Conservation (phyloP, 1,140 invertebrate species). For the Panagrolaimus sp. region DNA sequence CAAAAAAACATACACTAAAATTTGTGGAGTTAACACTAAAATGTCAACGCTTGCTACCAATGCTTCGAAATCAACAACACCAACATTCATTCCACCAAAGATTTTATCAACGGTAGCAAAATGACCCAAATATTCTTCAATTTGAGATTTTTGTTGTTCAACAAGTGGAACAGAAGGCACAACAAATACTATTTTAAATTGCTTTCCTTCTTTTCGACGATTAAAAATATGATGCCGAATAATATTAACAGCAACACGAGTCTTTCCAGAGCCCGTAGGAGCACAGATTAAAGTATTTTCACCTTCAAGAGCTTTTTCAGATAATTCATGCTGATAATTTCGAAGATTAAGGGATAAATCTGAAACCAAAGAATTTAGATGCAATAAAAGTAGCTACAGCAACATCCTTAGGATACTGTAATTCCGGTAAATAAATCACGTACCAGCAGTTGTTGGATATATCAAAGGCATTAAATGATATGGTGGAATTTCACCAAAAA, state of each 20-base stretch:
- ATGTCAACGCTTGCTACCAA: background rate
- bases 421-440: background rate
- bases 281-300: conserved; percentile 50
- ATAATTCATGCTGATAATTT: conserved; percentile 45
- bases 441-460: background rate
- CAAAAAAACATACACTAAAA: background rate
- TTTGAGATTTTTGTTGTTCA: conserved; percentile 29
- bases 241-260: conserved; percentile 46
- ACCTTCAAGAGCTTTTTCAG: conserved; percentile 40
- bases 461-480: background rate
- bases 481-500: background rate
- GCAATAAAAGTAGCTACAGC: too few relatives aligned
- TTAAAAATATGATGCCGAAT: conserved; percentile 24
- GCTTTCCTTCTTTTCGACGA: background rate
- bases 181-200: conserved; percentile 31
- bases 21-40: conserved; percentile 17
- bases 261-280: conserved; percentile 54
- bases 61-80: background rate
- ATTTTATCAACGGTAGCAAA: background rate
- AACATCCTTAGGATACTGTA: too few relatives aligned
- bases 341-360: conserved; percentile 4
- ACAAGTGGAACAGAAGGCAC: conserved; percentile 51
- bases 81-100: background rate
- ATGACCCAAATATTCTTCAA: background rate
- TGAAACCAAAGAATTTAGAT: conserved; percentile 1